Evolutionary conservation across 1,140 invertebrate genomes (phyloP).

Genomic region (Drosophila eugracilis): DNA sequence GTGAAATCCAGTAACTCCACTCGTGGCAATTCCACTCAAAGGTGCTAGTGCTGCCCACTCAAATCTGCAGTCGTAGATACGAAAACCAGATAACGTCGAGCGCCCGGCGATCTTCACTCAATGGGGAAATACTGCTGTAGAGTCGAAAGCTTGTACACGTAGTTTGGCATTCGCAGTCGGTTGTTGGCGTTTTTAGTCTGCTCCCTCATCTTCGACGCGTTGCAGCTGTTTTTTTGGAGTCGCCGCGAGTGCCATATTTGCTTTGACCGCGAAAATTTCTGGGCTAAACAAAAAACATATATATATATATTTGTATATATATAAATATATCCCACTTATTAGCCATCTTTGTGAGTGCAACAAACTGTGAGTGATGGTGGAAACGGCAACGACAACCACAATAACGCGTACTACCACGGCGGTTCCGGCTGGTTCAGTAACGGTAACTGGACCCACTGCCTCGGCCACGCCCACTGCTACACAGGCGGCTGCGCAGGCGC

Average conservation of each 20-base stretch:
- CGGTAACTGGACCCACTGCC: constrained; percentile 31
- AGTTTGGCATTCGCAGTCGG: constrained; percentile 43
- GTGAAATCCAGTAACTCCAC: constrained; percentile 46
- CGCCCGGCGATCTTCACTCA: constrained; percentile 57
- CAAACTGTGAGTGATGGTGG: constrained; percentile 61
- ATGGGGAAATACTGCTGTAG: constrained; percentile 20
- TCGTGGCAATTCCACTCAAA: constrained; percentile 30
- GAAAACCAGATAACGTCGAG: constrained; percentile 54
- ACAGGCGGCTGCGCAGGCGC: constrained; percentile 38
- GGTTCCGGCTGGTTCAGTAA: constrained; percentile 41
- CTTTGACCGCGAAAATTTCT: constrained; percentile 47
- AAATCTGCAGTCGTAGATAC: constrained; percentile 60
- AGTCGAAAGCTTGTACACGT: constrained; percentile 57
- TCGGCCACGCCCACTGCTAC: constrained; percentile 49
- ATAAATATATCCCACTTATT: constrained; percentile 1
- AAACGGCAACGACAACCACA: constrained; percentile 75
- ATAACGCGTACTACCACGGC: constrained; percentile 61
- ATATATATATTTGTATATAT: not conserved
- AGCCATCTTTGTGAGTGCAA: constrained; percentile 9
- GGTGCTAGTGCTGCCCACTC: constrained; percentile 42
- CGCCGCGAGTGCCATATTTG: constrained; percentile 37
- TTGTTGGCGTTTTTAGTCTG: constrained; percentile 34
- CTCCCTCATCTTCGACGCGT: constrained; percentile 33
- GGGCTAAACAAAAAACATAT: constrained; percentile 21
- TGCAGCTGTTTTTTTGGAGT: constrained; percentile 28